phyloP scores from a whole-genome alignment of 2,888 invertebrate genomes.

The Auanema freiburgensis region DNA sequence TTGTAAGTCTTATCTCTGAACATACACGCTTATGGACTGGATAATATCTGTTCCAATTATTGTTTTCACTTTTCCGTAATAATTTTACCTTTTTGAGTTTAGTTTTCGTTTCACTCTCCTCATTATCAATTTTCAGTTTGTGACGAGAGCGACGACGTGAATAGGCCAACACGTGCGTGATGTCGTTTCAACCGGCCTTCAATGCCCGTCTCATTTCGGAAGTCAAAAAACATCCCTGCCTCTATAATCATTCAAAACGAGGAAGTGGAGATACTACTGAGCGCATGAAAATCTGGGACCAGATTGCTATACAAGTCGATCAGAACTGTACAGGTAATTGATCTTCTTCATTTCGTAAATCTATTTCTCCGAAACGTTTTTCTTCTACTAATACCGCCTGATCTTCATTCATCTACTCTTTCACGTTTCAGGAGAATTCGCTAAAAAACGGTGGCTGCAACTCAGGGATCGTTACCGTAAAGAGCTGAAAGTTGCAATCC shows the following conservation, averaged over 20 bases:
- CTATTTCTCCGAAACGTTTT: slow-evolving; percentile 9
- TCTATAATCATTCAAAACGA: slow-evolving; percentile 61
- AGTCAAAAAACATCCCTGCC: slow-evolving; percentile 55
- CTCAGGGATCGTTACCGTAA: slow-evolving; percentile 60
- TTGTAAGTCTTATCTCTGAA: background rate
- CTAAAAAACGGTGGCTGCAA: slow-evolving; percentile 61
- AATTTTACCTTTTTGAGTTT: background rate
- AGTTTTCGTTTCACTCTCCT: background rate
- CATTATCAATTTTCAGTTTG: slow-evolving; percentile 1
- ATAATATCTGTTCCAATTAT: background rate
- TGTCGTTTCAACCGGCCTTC: slow-evolving; percentile 51
- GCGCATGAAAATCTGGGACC: slow-evolving; percentile 57
- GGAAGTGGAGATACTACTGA: slow-evolving; percentile 50
- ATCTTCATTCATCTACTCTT: background rate
- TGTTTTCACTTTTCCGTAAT: background rate
- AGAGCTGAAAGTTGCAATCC: slow-evolving; percentile 55
- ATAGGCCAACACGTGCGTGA: slow-evolving; percentile 7
- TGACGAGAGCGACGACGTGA: background rate
- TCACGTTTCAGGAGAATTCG: slow-evolving; percentile 54
- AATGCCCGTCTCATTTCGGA: slow-evolving; percentile 59
- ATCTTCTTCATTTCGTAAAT: slow-evolving; percentile 8
- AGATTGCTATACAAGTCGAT: slow-evolving; percentile 57
- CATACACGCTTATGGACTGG: background rate
- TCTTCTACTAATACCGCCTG: slow-evolving; percentile 9
- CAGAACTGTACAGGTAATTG: slow-evolving; percentile 46